phyloP scores from a whole-genome alignment of 2,888 invertebrate genomes.

The Acrobasis suavella region DNA sequence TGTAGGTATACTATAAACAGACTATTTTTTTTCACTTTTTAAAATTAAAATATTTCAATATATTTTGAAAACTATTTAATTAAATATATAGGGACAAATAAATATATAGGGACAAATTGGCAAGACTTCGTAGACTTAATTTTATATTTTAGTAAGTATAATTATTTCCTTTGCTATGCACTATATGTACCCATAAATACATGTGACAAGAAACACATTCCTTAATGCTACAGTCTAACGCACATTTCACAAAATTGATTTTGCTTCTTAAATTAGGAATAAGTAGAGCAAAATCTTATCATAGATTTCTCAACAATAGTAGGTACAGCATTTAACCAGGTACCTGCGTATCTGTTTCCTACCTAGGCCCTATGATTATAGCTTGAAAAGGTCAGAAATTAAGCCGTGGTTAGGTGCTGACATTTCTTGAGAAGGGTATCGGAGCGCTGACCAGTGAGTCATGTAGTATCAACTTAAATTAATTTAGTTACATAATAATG shows the following conservation, averaged over 20 bases:
- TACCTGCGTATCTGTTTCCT: slow-evolving; percentile 24
- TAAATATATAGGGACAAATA: too few species aligned
- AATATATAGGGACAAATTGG: too few species aligned
- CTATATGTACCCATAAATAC: too few species aligned
- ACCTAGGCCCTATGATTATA: slow-evolving; percentile 28
- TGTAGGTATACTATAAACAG: too few species aligned
- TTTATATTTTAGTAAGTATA: too few species aligned
- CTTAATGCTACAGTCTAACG: neutral
- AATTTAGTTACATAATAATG: neutral
- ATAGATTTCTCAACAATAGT: slow-evolving; percentile 12
- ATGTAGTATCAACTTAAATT: neutral
- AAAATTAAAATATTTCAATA: too few species aligned
- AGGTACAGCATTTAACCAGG: slow-evolving; percentile 20
- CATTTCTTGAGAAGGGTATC: slow-evolving; percentile 23
- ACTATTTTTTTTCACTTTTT: too few species aligned
- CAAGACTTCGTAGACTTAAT: too few species aligned
- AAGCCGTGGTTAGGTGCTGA: slow-evolving; percentile 20
- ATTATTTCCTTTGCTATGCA: too few species aligned
- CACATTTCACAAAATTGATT: neutral
- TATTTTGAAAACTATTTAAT: too few species aligned
- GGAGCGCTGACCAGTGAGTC: slow-evolving; percentile 10
- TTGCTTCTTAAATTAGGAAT: neutral
- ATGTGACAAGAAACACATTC: too few species aligned
- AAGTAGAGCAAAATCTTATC: neutral
- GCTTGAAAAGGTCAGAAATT: slow-evolving; percentile 21